Percentiles rank a stretch among this genome's conserved stretches.
These are phyloP conservation scores for Amazona ochrocephala DNA, from an alignment of 2,797 vertebrate genomes.

Conservation along the genomic window DNA sequence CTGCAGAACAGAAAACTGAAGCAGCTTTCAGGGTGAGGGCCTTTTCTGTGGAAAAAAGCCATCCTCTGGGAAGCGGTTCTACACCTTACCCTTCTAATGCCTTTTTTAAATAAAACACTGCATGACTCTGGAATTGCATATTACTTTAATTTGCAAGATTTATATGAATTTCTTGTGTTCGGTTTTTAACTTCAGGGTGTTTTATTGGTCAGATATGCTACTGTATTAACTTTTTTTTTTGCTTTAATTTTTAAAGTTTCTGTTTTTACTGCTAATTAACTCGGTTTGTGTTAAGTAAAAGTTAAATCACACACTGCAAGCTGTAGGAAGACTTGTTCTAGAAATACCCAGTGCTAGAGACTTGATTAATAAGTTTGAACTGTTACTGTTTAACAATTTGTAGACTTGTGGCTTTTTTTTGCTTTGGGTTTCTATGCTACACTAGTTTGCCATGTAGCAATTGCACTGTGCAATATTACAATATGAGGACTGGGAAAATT, in stretches of 20 bases:
- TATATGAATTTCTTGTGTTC: conserved; percentile 84
- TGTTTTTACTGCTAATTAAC: conserved; percentile 79
- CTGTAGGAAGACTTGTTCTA: conserved; percentile 91
- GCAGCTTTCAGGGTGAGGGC: not conserved
- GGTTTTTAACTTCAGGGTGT: conserved; percentile 88
- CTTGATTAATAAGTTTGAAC: conserved; percentile 90
- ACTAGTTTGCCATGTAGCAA: conserved; percentile 99
- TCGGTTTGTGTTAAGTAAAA: conserved; percentile 85
- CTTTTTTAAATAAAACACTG: conserved; percentile 88
- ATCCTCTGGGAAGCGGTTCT: conserved; percentile 60
- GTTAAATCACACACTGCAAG: conserved; percentile 98
- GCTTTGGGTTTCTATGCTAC: conserved; percentile 95
- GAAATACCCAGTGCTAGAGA: conserved; percentile 85
- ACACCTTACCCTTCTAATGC: conserved; percentile 61
- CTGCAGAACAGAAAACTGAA: not conserved
- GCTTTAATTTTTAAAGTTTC: conserved; percentile 77
- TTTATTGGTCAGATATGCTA: conserved; percentile 90
- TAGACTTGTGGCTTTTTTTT: conserved; percentile 86
- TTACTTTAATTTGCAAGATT: conserved; percentile 80
- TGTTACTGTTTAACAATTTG: conserved; percentile 93
- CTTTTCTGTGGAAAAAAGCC: conserved; percentile 43
- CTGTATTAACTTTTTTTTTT: conserved; percentile 83
- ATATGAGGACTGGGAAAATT: conserved; percentile 98
- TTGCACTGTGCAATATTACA: conserved; percentile 99
- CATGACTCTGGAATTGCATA: conserved; percentile 75